Base-by-base conservation (phyloP, 2,888 invertebrate species). In the Xestia sexstrigata region DNA sequence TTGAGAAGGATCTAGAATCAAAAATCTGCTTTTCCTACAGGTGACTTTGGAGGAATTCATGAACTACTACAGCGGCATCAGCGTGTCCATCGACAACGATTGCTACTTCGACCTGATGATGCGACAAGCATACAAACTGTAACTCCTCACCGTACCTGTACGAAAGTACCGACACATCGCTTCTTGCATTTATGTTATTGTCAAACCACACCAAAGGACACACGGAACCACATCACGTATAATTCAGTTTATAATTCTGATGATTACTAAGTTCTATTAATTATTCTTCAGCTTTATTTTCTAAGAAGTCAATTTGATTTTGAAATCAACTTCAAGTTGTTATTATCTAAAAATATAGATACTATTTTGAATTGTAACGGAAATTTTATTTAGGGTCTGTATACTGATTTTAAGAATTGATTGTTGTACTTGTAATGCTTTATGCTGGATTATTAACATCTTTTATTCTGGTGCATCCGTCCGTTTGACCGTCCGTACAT, bases 81-180 rank as follows among this genome's bases (percentile, higher is more conserved):
- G 99, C 93, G 99, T 99, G 62, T 99, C 99, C 0, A 98, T 99
- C 88, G 99, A 99, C 93, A 98, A 98, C 85, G 99, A 99, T 93
- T 98, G 98, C 74, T 99, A 99, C 93, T 99, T 99, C 93, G 99
- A 99, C 94, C 97, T 99, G 82, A 98, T 99, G 98, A 98, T 99
- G 97, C 97, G 99, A 78, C 98, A 98, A 90, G 98, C 99, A 1
- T 99, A 98, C 97, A 98, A 99, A 93, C 96, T 99, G 76, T 99
- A 97, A 97, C n/a, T 39, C 47, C 15, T n/a, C 63, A 45, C 35
- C 13, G 49, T 60, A 58, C 62, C 52, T 42, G 13, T 39, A 65
- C 62, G 58, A 69, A 74, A 76, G 55, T 76, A 74, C 70, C 60
- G 67, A 83, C 66, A 65, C 47, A 42, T 42, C n/a, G 69, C 83